Base-by-base conservation (phyloP, 2,797 vertebrate species). In the Chloroceryle amazona region DNA sequence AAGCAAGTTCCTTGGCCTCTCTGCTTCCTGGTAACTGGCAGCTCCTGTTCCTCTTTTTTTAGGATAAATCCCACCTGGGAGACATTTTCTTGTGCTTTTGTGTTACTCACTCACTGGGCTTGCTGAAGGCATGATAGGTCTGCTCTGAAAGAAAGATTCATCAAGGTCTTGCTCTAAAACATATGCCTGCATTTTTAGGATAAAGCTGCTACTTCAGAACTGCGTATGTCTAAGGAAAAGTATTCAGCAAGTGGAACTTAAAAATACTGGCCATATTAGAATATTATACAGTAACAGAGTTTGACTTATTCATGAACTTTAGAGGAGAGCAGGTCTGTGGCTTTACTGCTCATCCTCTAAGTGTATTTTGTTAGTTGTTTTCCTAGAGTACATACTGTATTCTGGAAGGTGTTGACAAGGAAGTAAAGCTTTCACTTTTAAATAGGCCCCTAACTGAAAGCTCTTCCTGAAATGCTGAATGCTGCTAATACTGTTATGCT, bases 341-440 rank as follows among this genome's bases (percentile, higher is more conserved):
- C 28, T 84, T 82, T 72, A 47, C n/a, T 62, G 26, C 39, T 46
- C 16, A 58, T 79, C 26, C 19, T 74, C 20, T 81, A 39, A 51
- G 67, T 19, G 9, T 1, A 13, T 3, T 31, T 47, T 42, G 23
- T 42, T 37, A 35, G 37, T 67, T 71, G 5, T 74, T 91, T 92
- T 79, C 19, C 5, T 42, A 16, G 55, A 62, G 8, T 33, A 44
- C 0, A 0, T 55, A 4, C 19, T 82, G 14, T 20, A 8, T 68
- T 89, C 54, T 70, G 49, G 55, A 84, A 72, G 42, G 3, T 51
- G 28, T 46, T 79, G 42, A 54, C 46, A 70, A 79, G 20, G 46
- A 89, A 92, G 25, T 78, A 44, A 85, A 80, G 16, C 26, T 86
- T 90, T 86, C 52, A n/a, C 31, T 93, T 92, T 74, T 62, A 73